Evolutionary conservation across 2,888 invertebrate species (phyloP), one percentile per base, ranked within the genome.

Genomic region (Lasioglossum leucozonium): DNA sequence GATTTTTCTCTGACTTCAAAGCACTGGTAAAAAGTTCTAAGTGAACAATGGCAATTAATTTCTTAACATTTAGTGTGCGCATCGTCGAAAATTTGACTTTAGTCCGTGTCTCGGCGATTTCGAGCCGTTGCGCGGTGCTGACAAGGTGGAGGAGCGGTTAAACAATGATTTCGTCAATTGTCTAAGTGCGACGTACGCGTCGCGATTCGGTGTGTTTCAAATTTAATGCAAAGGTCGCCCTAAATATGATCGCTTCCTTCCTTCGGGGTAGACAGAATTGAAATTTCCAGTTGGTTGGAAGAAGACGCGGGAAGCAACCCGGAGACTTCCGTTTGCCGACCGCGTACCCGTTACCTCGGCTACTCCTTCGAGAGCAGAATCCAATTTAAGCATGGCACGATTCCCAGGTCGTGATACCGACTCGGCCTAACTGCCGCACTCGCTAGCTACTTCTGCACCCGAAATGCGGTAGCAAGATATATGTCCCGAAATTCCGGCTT

Each of bases 301-400:
- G 77, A 88, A 82, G 89, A 85, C 87, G 87, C 72, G 87, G 89
- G 86, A 87, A 88, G 92, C 87, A 87, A 86, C 84, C 55, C 85
- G 81, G 90, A 91, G 92, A 91, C 90, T 89, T 91, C 88, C 91
- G 92, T 88, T 91, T 90, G 84, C 89, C 89, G 86, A 87, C 88
- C 87, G 79, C 88, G 88, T 86, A 77, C 84, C 88, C 85, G 89
- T 90, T 89, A 87, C 80, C 85, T 86, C 80, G 72, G 85, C 86
- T 88, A 84, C 82, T 87, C 90, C 90, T 87, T 77, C 86, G 88
- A 88, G 91, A 92, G 87, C 90, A 88, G 88, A 93, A 93, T 92
- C 91, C 92, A 92, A 93, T 93, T 93, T 93, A 88, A 92, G 86
- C 91, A 81, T 87, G 81, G 89, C 88, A 89, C 91, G 89, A 91